A percentile compares a stretch with the other conserved stretches of the same genome.
These are phyloP conservation scores for Pocillopora meandrina DNA, from an alignment of 92 coral and sea anemone genomes.

Conservation along the genomic window DNA sequence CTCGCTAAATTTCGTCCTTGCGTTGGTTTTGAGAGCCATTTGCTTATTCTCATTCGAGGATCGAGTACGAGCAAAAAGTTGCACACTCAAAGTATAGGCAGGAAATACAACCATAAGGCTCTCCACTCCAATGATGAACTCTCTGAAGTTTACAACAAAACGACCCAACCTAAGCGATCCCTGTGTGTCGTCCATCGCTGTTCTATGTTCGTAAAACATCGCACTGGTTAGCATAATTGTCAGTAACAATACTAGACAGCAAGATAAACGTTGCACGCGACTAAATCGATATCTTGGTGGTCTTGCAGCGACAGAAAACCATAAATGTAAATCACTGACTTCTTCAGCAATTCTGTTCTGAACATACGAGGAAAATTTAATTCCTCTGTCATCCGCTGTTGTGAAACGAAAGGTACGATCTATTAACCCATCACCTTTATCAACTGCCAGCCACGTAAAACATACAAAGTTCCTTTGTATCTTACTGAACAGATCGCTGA, in stretches of 20 bases:
- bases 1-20: background rate
- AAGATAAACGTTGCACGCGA: constrained; percentile 70
- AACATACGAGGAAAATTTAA: constrained; percentile 1
- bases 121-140: too few species aligned
- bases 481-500: constrained; percentile 1
- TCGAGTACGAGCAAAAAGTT: too few species aligned
- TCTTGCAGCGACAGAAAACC: constrained; percentile 71
- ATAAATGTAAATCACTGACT: constrained; percentile 59
- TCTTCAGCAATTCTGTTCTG: constrained; percentile 41
- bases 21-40: too few species aligned
- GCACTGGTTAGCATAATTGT: constrained; percentile 74
- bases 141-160: too few species aligned
- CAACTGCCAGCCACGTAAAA: constrained; percentile 77
- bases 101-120: too few species aligned
- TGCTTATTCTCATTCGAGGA: too few species aligned
- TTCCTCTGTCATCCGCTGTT: constrained; percentile 43
- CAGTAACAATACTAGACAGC: constrained; percentile 62
- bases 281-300: constrained; percentile 61
- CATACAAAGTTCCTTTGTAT: constrained; percentile 36
- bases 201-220: too few species aligned
- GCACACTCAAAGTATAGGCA: too few species aligned
- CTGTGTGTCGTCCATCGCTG: too few species aligned
- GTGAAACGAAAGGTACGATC: constrained; percentile 52
- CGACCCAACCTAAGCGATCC: too few species aligned
- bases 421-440: constrained; percentile 71